phyloP scores from a whole-genome alignment of 2,113 vertebrate genomes.

The Halcyon senegalensis region DNA sequence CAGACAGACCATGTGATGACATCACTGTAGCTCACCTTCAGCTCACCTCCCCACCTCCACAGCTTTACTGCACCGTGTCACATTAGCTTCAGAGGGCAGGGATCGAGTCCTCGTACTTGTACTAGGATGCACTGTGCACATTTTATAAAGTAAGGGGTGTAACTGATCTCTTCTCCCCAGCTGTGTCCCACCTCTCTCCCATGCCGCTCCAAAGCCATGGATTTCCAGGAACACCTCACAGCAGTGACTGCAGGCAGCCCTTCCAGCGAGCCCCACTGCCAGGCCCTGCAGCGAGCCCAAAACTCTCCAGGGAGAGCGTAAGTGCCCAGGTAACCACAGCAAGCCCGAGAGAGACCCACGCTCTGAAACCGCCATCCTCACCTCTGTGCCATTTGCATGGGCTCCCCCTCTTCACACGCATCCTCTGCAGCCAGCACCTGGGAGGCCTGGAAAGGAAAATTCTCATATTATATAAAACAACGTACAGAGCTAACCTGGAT shows the following conservation, averaged over 20 bases:
- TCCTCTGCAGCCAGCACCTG: slow-evolving; percentile 69
- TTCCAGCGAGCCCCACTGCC: not conserved
- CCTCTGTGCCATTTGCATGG: slow-evolving; percentile 73
- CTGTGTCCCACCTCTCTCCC: not conserved
- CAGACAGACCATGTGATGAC: not conserved
- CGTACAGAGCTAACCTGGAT: rapidly evolving
- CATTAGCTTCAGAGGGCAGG: not conserved
- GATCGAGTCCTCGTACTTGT: not conserved
- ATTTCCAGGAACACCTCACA: not conserved
- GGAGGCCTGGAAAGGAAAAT: slow-evolving; percentile 66
- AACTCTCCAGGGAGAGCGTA: not conserved
- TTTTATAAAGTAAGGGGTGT: not conserved
- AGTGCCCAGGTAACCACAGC: not conserved
- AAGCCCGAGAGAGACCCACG: rapidly evolving
- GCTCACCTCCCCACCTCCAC: not conserved
- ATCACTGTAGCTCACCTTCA: not conserved
- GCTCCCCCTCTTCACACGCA: slow-evolving; percentile 65
- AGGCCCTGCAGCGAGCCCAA: not conserved
- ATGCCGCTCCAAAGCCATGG: not conserved
- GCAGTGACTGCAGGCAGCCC: not conserved
- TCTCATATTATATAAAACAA: not conserved
- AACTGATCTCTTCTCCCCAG: not conserved
- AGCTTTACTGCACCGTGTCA: not conserved
- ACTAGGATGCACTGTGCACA: not conserved
- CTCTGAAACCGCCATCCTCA: slow-evolving; percentile 15